Evolutionary conservation across 2,888 invertebrate species (phyloP), one percentile per base, ranked within the genome.

Genomic region (Cancer borealis): DNA sequence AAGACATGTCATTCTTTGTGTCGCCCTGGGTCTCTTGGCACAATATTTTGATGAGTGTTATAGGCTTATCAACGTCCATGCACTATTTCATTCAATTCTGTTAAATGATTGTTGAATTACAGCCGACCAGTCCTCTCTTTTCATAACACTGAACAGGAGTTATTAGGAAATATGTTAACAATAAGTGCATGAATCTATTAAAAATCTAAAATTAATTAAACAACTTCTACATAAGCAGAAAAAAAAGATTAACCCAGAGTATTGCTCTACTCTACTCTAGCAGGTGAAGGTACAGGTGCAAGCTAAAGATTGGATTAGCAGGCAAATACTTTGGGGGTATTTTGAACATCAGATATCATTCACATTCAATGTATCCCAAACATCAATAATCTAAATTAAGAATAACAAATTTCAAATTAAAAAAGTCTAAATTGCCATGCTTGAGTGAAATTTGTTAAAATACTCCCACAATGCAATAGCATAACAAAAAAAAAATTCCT

Each of bases 381-480:
- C 46, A 26, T n/a, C n/a, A 73, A 73, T n/a, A 73, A 26, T 66
- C 2, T 6, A 21, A 54, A 54, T 54, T 12, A 54, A 12, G 8
- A 54, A 54, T 54, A 54, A 12, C 54, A 26, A 73, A 73, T 73
- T 73, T 6, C 26, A 6, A 0, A 26, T 26, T 73, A 1, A 73
- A 73, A 60, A 17, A 4, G 21, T 21, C 12, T 60, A 60, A 21
- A 3, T 60, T 60, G 17, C 8, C 73, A 26, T 26, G 73, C n/a
- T 73, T 73, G 10, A 73, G 73, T 73, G n/a, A 73, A 84, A 39
- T 8, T 30, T 39, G n/a, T 39, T 39, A 84, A 84, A 84, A 84
- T 84, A 84, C 84, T 84, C 39, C 84, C 84, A 90, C 10, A 49
- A 49, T 90, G 47, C 91, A 49, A 90, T 14, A 90, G 66, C 17